Evolutionary conservation across 2,888 invertebrate species (phyloP).

Genomic region (Eupithecia exiguata): DNA sequence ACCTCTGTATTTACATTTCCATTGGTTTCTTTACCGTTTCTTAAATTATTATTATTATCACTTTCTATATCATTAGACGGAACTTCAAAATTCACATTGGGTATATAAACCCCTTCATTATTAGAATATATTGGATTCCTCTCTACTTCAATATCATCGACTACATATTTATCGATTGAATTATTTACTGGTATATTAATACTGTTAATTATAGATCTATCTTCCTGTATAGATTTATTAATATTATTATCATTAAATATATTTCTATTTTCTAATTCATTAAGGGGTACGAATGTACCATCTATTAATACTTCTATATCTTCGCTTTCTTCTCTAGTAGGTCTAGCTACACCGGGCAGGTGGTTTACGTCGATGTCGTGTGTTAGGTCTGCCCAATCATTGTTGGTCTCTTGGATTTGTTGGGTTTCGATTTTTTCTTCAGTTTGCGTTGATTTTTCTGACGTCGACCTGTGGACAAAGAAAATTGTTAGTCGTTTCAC

Average conservation of each 20-base stretch:
- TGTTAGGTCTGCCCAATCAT: conserved; percentile 66
- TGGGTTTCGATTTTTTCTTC: conserved; percentile 21
- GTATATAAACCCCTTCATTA: conserved; percentile 21
- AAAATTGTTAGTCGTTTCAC: background rate
- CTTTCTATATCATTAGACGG: conserved; percentile 12
- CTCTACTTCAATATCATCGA: conserved; percentile 25
- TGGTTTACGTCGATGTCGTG: conserved; percentile 75
- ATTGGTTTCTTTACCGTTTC: background rate
- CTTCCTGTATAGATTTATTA: conserved; percentile 35
- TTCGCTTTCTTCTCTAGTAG: conserved; percentile 56
- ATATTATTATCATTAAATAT: conserved; percentile 27
- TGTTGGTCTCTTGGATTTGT: conserved; percentile 37
- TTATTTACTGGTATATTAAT: conserved; percentile 22
- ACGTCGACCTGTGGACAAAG: conserved; percentile 32
- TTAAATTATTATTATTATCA: conserved; percentile 16
- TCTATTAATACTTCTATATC: conserved; percentile 63
- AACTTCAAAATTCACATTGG: conserved; percentile 13
- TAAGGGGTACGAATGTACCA: conserved; percentile 60
- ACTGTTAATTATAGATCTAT: conserved; percentile 17
- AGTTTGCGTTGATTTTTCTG: conserved; percentile 15
- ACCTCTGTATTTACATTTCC: background rate
- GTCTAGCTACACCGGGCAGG: conserved; percentile 52
- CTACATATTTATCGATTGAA: conserved; percentile 15
- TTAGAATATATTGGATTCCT: conserved; percentile 19
- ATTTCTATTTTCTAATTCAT: conserved; percentile 44